These are phyloP conservation scores for Girardinus metallicus DNA, from an alignment of 2,797 vertebrate genomes.

Conservation along the genomic window DNA sequence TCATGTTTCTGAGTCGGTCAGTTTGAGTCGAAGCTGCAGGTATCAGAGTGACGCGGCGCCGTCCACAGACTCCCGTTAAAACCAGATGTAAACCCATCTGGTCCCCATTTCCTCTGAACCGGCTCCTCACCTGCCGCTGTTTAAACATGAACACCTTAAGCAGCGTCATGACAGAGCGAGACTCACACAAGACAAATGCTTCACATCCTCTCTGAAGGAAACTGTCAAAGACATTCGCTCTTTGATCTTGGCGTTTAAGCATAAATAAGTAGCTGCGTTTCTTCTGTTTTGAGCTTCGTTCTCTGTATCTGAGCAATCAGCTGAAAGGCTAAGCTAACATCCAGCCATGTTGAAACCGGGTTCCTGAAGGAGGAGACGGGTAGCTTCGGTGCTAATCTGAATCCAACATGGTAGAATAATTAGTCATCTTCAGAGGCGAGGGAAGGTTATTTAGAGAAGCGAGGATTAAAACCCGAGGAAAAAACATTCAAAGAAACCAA, in stretches of 20 bases:
- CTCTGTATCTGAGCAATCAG: background rate
- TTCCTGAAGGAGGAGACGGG: constrained; percentile 3
- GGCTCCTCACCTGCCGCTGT: too few relatives aligned
- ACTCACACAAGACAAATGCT: background rate
- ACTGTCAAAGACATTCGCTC: background rate
- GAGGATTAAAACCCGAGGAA: constrained; percentile 25
- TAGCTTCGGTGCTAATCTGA: constrained; percentile 3
- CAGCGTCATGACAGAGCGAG: background rate
- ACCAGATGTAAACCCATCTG: too few relatives aligned
- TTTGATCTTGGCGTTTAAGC: background rate
- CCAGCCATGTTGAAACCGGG: background rate
- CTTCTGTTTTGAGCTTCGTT: background rate
- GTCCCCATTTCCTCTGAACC: too few relatives aligned
- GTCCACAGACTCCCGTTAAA: too few relatives aligned
- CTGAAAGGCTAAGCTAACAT: background rate
- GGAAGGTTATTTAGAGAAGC: constrained; percentile 4
- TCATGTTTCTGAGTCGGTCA: too few relatives aligned
- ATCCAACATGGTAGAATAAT: constrained; percentile 2
- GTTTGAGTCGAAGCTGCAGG: too few relatives aligned
- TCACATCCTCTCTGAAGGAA: background rate
- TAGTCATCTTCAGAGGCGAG: constrained; percentile 6
- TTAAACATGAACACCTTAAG: constrained; percentile 4
- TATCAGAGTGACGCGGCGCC: too few relatives aligned
- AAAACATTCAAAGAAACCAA: background rate
- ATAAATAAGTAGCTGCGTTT: background rate